Base-by-base conservation (phyloP, 1,140 invertebrate species). In the Drosophila varians region DNA sequence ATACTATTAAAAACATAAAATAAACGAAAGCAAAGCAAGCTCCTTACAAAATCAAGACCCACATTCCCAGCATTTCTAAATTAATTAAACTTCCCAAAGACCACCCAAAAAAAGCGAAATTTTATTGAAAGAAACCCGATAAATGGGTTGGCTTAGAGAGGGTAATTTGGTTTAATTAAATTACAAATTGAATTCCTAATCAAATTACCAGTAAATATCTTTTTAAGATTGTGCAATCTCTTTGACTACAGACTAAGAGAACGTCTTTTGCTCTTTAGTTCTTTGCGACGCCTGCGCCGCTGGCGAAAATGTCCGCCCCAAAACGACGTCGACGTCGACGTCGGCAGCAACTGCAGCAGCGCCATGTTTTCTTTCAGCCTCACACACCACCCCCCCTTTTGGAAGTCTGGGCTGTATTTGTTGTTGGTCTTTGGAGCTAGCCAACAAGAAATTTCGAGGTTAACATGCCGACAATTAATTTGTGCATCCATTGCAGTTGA, bases 381-480 rank as follows among this genome's bases (percentile, higher is more conserved):
- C 26, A 5, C 26, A 12, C 21, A 23, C 34, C 12, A 38, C 2
- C 18, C 7, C 18, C 31, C 3, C 25, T 18, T 25, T n/a, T 23
- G 34, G 52, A 38, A 43, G 38, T 57, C 51, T 58, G 55, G 31
- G 52, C 8, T 19, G 11, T 46, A 16, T 34, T 55, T 47, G 43
- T 38, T 62, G 45, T 36, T 57, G 43, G 6, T 38, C 28, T 62
- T 28, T 31, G 16, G 36, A 38, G 4, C 45, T 38, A 21, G 66
- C 57, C 43, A 19, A 73, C 57, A 68, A 73, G 74, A 77, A 72
- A 56, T 65, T 74, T 74, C 72, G 65, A 80, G 77, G 77, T 80
- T 80, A 80, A 80, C 65, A 80, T 57, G 77, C 77, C 60, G 77
- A 77, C 77, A 79, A 79, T 79, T 79, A 79, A 74, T 79, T 79